Percentiles rank a stretch among this genome's conserved stretches.
Evolutionary conservation across 2,797 vertebrate genomes (phyloP).

Genomic region (Gadopsis bispinosus): DNA sequence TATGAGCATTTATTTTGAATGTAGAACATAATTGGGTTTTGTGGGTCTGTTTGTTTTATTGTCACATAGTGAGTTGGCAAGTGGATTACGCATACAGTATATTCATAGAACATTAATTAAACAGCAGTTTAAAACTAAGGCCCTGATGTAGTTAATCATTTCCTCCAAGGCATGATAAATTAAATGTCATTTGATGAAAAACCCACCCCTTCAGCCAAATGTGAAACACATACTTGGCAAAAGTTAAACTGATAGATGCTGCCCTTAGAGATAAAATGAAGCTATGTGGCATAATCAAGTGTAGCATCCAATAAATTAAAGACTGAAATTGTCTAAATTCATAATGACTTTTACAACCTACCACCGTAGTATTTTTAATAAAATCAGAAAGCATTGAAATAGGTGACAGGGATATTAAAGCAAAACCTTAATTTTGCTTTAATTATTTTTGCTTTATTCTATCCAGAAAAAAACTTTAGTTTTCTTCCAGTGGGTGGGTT

Average conservation of each 20-base stretch:
- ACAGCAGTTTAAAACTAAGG: constrained; percentile 68
- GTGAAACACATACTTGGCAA: constrained; percentile 72
- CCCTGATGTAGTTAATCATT: constrained; percentile 76
- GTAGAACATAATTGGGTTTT: constrained; percentile 76
- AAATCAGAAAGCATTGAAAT: constrained; percentile 37
- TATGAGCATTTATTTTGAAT: constrained; percentile 74
- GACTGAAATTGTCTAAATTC: constrained; percentile 54
- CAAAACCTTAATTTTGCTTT: constrained; percentile 46
- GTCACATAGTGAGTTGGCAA: constrained; percentile 71
- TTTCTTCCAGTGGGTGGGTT: constrained; percentile 70
- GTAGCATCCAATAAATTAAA: constrained; percentile 60
- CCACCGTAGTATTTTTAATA: constrained; percentile 19
- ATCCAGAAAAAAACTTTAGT: not conserved
- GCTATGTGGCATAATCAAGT: constrained; percentile 62
- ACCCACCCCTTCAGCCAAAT: constrained; percentile 67
- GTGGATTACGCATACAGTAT: constrained; percentile 68
- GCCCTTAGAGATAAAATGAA: constrained; percentile 67
- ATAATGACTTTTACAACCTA: constrained; percentile 47
- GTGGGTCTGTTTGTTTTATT: constrained; percentile 78
- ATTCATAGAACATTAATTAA: constrained; percentile 76
- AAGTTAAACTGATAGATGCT: constrained; percentile 71
- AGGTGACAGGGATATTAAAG: constrained; percentile 29
- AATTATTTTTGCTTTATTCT: constrained; percentile 38
- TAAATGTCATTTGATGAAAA: constrained; percentile 71
- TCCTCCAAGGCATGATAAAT: constrained; percentile 74